Evolutionary conservation across 2,797 vertebrate species (phyloP), one percentile per base, ranked within the genome.

Genomic region (Bradypodion ventrale): DNA sequence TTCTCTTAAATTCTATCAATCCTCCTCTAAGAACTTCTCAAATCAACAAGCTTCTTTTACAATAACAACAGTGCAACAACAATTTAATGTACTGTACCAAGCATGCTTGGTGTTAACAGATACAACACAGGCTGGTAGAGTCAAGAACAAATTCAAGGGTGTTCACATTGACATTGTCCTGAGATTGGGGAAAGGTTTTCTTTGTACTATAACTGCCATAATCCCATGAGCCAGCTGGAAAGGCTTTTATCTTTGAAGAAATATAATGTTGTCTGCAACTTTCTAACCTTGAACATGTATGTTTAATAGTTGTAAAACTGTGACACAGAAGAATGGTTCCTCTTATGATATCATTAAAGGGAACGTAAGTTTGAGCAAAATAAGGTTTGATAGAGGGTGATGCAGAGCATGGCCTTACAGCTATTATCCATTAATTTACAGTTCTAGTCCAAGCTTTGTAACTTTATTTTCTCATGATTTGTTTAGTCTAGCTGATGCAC

Each of bases 401-500:
- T 91, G 65, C 72, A 68, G 32, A 75, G 37, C 19, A 87, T 16
- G 68, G 83, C 92, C 83, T 88, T 79, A 56, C 63, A 87, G 77
- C 62, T 72, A 85, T 85, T 68, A 52, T 75, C 87, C 84, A 86
- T 66, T 85, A 89, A 92, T 92, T 90, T 66, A 90, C 65, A 63
- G 59, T 85, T 78, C 72, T 91, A 35, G 66, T 88, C 89, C 85
- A 79, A 91, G 42, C 87, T 85, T 69, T 85, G 40, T 27, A 37
- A 76, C 40, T 90, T 87, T 89, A 85, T 60, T 90, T 88, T 46
- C 40, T 86, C 87, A 27, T 70, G 1, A 85, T 85, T 92, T 89
- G 69, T 91, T 88, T 90, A 90, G 82, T 88, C 88, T 94, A 80
- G 68, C 85, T 91, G 90, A 84, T 62, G 59, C 10, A 65, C 59